Percentiles rank a stretch among this genome's conserved stretches.
Evolutionary conservation across 2,113 vertebrate genomes (phyloP).

Genomic region (Myrmecobius fasciatus): DNA sequence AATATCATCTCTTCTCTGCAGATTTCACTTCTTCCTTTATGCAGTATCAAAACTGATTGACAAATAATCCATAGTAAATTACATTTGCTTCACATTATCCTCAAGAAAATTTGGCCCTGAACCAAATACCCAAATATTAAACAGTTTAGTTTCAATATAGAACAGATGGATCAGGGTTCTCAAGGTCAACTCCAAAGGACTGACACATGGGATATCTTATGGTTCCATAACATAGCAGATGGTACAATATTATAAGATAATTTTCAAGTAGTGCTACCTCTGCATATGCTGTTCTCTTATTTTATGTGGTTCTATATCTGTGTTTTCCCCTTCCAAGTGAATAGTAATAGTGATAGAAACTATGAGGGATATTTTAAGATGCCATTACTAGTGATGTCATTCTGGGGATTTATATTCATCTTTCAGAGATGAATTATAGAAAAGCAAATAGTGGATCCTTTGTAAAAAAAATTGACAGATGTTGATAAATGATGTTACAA

Average conservation of each 20-base stretch:
- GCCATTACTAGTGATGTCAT: slow-evolving; percentile 59
- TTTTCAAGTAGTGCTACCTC: slow-evolving; percentile 62
- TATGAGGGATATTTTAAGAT: slow-evolving; percentile 53
- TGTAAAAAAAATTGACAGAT: slow-evolving; percentile 58
- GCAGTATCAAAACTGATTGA: background rate
- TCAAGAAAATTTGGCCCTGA: slow-evolving; percentile 39
- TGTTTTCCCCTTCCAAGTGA: slow-evolving; percentile 59
- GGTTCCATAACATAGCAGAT: slow-evolving; percentile 58
- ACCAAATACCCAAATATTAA: slow-evolving; percentile 54
- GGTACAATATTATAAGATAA: slow-evolving; percentile 58
- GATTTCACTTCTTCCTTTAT: slow-evolving; percentile 8
- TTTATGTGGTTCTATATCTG: slow-evolving; percentile 49
- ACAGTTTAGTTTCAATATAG: slow-evolving; percentile 55
- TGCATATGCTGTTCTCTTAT: slow-evolving; percentile 47
- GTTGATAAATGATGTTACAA: slow-evolving; percentile 57
- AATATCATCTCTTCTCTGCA: background rate
- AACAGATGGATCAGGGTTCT: slow-evolving; percentile 62
- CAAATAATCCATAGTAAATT: slow-evolving; percentile 13
- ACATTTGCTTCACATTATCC: background rate
- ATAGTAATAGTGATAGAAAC: slow-evolving; percentile 53
- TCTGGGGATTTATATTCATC: slow-evolving; percentile 58
- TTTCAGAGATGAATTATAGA: slow-evolving; percentile 55
- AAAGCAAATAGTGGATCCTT: slow-evolving; percentile 34
- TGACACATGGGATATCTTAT: slow-evolving; percentile 49
- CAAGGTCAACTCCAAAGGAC: slow-evolving; percentile 54